Evolutionary conservation across 2,113 vertebrate genomes (phyloP), one percentile per base, ranked within the genome.

Genomic region (Hemiprocne comata): DNA sequence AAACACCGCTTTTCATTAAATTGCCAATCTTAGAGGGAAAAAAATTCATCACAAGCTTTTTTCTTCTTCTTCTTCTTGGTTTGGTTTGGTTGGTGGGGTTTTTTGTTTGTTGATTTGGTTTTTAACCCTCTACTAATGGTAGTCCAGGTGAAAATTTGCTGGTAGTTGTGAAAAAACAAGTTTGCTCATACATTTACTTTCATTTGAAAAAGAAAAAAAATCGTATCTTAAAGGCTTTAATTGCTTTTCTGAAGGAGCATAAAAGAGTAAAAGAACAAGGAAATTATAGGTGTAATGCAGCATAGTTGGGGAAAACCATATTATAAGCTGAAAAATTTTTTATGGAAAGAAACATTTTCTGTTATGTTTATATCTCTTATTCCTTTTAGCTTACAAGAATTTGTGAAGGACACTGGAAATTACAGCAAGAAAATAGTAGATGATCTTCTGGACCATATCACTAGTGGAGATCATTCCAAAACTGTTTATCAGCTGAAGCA

Each of bases 381-480:
- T 88, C 77, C 42, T 87, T 76, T 61, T 51, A 99, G 99, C 96
- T 97, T 99, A 88, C 99, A 99, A 96, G 99, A 99, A 95, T 99
- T 99, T 85, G 99, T 99, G 62, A 99, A 99, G 94, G 99, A 98
- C 24, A 99, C 99, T 75, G 98, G 99, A 71, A 97, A 96, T 94
- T 98, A 98, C 92, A 99, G 99, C 65, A 99, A 98, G 96, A 98
- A 94, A 70, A 97, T 99, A 93, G 99, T 99, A 21, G 99, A 99
- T 20, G 98, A 98, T 71, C 98, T 99, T 72, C 96, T 99, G 91
- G 99, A 99, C 97, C 99, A 99, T 97, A 99, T 99, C 98, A 99
- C 99, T 0, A 98, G 98, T 24, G 98, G 98, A 1, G 99, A 99
- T 97, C 99, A 99, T 97, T 98, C 98, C 6, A 99, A 99, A 97